These are phyloP conservation scores for Odocoileus virginianus DNA, from an alignment of 2,113 vertebrate genomes.

Conservation along the genomic window DNA sequence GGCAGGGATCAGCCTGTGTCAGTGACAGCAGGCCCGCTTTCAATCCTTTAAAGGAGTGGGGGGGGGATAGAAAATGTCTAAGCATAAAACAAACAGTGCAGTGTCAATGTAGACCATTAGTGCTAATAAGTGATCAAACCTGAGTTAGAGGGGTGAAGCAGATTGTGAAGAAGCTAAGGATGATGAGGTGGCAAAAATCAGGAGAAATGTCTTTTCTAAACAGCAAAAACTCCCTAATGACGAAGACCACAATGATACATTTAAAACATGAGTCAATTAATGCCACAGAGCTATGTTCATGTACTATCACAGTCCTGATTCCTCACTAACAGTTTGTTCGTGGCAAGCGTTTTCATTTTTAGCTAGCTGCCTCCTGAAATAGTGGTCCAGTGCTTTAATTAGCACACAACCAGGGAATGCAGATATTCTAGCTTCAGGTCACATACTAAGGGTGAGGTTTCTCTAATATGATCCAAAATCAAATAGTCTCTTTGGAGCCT, in stretches of 20 bases:
- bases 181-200: not conserved
- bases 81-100: not conserved
- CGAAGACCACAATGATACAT: not conserved
- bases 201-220: constrained; percentile 26
- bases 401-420: not conserved
- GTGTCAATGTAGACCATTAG: not conserved
- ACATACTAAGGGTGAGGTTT: not conserved
- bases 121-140: not conserved
- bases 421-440: not conserved
- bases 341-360: not conserved
- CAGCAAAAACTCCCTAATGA: not conserved
- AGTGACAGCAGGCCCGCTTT: not conserved
- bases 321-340: not conserved
- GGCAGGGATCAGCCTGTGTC: not conserved
- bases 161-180: not conserved
- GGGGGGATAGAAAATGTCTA: not conserved
- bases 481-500: not conserved
- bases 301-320: not conserved
- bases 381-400: not conserved
- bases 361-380: not conserved
- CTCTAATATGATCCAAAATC: not conserved
- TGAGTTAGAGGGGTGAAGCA: not conserved
- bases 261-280: not conserved
- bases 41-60: not conserved
- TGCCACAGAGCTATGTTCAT: not conserved